Evolutionary conservation across 2,888 invertebrate species (phyloP), one percentile per base, ranked within the genome.

Genomic region (Ichneumon xanthorius): DNA sequence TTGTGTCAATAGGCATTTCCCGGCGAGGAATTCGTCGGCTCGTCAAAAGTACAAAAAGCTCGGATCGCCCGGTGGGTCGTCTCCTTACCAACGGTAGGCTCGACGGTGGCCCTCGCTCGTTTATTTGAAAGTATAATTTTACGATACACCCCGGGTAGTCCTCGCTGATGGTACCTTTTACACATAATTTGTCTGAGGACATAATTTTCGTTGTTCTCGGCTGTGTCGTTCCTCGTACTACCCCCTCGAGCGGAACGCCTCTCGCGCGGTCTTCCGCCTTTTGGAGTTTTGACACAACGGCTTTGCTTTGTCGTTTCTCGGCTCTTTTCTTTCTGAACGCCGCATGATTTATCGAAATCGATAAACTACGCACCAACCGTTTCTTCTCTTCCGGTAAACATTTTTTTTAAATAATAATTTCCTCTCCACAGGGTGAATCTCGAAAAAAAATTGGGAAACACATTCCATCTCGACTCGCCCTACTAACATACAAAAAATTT

Each of bases 121-220:
- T 79, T 79, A 87, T 87, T 87, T 87, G 80, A 84, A 87, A 87
- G 87, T 87, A 87, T 87, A 87, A 87, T 87, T 87, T 87, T 80
- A 87, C 80, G 75, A 87, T 77, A 76, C 33, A 63, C 80, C 80
- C 77, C 53, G 65, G 80, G 80, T 75, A 71, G 72, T 77, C 75
- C 37, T 26, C 70, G 68, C 77, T 78, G 84, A 82, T 86, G 82
- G 75, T 68, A 58, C 68, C 68, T 80, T 87, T 86, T 87, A 85
- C 87, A 87, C 87, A 87, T 87, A 83, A 85, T 87, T 87, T 87
- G 87, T 87, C 85, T 53, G 75, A 81, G 65, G 55, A 84, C 87
- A 85, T 87, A 76, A 87, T 87, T 87, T 83, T 81, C 85, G 53
- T 75, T 81, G 81, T 81, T 86, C 84, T 76, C 76, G 63, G 48